These are phyloP conservation scores for Drosophila ezoana DNA, from an alignment of 2,888 invertebrate species.

Conservation along the genomic window DNA sequence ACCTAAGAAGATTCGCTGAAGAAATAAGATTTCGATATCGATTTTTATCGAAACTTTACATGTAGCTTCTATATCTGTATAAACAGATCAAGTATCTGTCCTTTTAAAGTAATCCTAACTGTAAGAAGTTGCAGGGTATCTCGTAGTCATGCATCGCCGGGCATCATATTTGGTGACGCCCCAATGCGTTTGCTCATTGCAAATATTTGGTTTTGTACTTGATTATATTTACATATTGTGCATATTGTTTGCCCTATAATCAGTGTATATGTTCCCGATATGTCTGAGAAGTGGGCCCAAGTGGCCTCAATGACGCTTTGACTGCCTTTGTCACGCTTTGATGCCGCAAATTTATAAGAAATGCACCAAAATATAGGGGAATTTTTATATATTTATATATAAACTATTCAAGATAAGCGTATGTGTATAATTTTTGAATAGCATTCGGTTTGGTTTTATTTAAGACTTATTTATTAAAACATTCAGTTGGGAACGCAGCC, in stretches of 20 bases:
- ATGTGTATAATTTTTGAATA: constrained; percentile 5
- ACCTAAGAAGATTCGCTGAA: too few relatives aligned
- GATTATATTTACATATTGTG: constrained; percentile 8
- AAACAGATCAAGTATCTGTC: too few relatives aligned
- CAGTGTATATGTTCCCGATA: constrained; percentile 13
- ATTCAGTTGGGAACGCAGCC: constrained; percentile 3
- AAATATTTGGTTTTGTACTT: constrained; percentile 36
- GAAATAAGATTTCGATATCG: too few relatives aligned
- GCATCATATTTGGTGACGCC: constrained; percentile 31
- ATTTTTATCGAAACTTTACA: too few relatives aligned
- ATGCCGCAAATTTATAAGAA: constrained; percentile 23
- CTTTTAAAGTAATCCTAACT: too few relatives aligned
- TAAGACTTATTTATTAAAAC: neutral
- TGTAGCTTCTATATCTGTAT: too few relatives aligned
- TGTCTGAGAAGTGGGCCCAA: constrained; percentile 39
- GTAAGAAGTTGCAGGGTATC: too few relatives aligned
- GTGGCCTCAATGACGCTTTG: constrained; percentile 56
- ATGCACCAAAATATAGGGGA: neutral
- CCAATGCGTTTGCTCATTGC: constrained; percentile 51
- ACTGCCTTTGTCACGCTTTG: constrained; percentile 46
- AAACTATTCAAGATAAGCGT: constrained; percentile 24
- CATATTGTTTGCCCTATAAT: constrained; percentile 7
- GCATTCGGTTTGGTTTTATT: neutral
- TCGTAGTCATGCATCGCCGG: too few relatives aligned
- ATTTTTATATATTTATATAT: neutral